Evolutionary conservation across 2,113 vertebrate species (phyloP), one percentile per base, ranked within the genome.

Genomic region (Petrocephalus zakoni): DNA sequence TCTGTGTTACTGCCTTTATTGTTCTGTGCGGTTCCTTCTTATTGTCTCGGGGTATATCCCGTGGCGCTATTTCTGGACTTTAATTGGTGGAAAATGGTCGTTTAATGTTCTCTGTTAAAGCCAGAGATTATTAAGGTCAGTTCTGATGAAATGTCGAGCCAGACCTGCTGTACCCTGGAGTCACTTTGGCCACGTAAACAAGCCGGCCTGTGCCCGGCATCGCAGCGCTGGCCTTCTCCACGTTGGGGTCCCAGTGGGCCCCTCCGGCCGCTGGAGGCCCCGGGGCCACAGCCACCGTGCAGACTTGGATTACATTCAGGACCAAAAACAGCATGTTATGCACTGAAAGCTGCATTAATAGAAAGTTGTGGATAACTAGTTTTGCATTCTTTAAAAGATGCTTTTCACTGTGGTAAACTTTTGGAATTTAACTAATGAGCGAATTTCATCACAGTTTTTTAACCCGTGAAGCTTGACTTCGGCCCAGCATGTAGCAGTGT

Each of bases 1-100:
- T 85, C 90, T 90, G 87, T 64, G 51, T 68, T 19, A 56, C 61
- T 68, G 72, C 91, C 64, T 91, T 88, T 88, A 91, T 84, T 55
- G 68, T 88, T 51, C 68, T 29, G 58, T 88, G 87, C 78, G 78
- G 88, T 88, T 88, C 34, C 64, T 47, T 86, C 52, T 75, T 68
- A 29, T 89, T 90, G 89, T 58, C 86, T 46, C 17, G 47, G 88
- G 86, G 88, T 84, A 58, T 87, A 89, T 75, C 85, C 64, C 72
- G 5, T n/a, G 25, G 25, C 29, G 52, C 85, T 82, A 86, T 89
- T 89, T 86, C 21, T 86, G 88, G 53, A 51, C 21, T 75, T 86
- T 89, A 81, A 87, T 61, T 82, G 85, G 85, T 55, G 86, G 55
- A 83, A 87, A 89, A 87, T 87, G 89, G 72, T 87, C 81, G 72